These are phyloP conservation scores for Nemopilema nomurai DNA, from an alignment of 30 jellyfish, hydroid and myxozoan species.

Conservation along the genomic window DNA sequence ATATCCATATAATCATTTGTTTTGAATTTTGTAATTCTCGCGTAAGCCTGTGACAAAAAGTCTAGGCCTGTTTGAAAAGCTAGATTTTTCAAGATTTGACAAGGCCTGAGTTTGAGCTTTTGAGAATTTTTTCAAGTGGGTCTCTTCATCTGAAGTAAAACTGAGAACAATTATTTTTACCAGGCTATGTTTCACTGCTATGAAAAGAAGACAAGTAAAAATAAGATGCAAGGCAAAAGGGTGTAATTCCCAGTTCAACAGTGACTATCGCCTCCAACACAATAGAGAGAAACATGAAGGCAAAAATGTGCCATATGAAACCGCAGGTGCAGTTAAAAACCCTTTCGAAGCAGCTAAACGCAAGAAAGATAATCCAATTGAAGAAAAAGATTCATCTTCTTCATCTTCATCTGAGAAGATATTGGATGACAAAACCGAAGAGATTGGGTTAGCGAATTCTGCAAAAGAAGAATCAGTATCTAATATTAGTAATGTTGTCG, in stretches of 20 bases:
- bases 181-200: slow-evolving; percentile 16
- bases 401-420: slow-evolving; percentile 12
- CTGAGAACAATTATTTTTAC: slow-evolving; percentile 12
- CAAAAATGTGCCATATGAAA: too few species aligned
- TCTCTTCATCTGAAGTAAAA: slow-evolving; percentile 20
- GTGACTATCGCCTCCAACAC: slow-evolving; percentile 28
- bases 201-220: slow-evolving; percentile 19
- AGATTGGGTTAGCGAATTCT: slow-evolving; percentile 28
- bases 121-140: neutral
- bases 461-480: slow-evolving; percentile 7
- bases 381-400: too few species aligned
- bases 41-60: neutral
- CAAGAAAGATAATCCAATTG: slow-evolving; percentile 4
- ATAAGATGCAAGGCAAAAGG: slow-evolving; percentile 24
- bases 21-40: neutral
- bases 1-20: neutral
- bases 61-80: neutral
- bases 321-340: too few species aligned
- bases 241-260: slow-evolving; percentile 22
- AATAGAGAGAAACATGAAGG: slow-evolving; percentile 4
- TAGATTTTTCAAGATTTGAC: neutral
- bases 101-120: neutral
- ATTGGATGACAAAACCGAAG: slow-evolving; percentile 24
- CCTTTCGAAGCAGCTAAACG: too few species aligned
- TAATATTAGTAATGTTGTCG: slow-evolving; percentile 7